Evolutionary conservation across 2,113 vertebrate species (phyloP).

Genomic region (Tachysurus vachellii): DNA sequence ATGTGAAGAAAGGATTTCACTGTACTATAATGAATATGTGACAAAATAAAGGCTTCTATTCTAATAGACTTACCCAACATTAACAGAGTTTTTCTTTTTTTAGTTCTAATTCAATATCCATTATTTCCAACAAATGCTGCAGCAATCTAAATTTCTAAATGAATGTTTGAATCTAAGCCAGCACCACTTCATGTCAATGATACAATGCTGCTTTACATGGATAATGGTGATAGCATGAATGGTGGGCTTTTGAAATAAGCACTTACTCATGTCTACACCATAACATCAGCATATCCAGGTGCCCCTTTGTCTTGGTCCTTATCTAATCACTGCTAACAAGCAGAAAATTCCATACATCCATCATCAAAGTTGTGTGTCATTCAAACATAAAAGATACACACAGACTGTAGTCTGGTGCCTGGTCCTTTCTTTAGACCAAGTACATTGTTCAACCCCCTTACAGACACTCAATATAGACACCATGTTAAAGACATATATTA

Average conservation of each 20-base stretch:
- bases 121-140: not conserved
- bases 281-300: constrained; percentile 9
- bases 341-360: constrained; percentile 35
- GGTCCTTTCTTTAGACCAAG: not conserved
- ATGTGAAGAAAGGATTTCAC: too few species aligned
- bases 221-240: constrained; percentile 9
- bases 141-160: not conserved
- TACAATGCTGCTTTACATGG: constrained; percentile 2
- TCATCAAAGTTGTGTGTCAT: constrained; percentile 16
- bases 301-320: constrained; percentile 17
- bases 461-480: not conserved
- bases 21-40: too few species aligned
- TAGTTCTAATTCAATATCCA: not conserved
- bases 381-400: constrained; percentile 4
- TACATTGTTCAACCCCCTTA: not conserved
- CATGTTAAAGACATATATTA: not conserved
- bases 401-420: not conserved
- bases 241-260: constrained; percentile 2
- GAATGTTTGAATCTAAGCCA: constrained; percentile 17
- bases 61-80: too few species aligned
- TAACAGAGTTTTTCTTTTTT: not conserved
- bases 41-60: too few species aligned
- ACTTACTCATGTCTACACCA: not conserved
- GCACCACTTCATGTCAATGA: not conserved
- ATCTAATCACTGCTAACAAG: constrained; percentile 37